Conservation (phyloP, 2,113 vertebrate species). For the Spea bombifrons region DNA sequence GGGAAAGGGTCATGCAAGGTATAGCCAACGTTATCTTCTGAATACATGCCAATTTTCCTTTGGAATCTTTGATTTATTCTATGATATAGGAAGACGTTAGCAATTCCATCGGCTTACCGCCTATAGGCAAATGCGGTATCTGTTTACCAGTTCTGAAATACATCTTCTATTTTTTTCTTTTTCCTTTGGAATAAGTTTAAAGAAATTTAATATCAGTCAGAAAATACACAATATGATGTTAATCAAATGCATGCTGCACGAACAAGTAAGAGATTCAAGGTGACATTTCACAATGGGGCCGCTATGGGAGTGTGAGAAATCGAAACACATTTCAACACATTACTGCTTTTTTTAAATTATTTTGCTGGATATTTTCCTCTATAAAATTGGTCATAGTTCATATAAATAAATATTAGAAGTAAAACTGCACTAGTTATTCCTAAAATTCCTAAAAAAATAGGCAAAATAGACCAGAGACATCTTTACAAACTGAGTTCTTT, state of each 20-base stretch:
- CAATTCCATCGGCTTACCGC: constrained; percentile 27
- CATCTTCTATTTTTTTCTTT: constrained; percentile 31
- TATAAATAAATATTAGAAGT: too few relatives aligned
- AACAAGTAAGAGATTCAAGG: constrained; percentile 29
- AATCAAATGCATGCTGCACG: constrained; percentile 22
- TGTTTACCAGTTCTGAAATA: constrained; percentile 24
- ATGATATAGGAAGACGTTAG: constrained; percentile 32
- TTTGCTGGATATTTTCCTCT: too few relatives aligned
- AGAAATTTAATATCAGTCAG: constrained; percentile 33
- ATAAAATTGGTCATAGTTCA: too few relatives aligned
- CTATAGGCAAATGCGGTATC: constrained; percentile 26
- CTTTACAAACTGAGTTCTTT: too few relatives aligned
- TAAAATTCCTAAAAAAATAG: too few relatives aligned
- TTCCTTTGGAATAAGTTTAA: constrained; percentile 37
- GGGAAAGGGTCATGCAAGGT: constrained; percentile 38
- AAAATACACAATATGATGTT: constrained; percentile 45
- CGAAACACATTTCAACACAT: constrained; percentile 29
- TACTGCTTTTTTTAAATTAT: background rate
- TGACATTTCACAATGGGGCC: constrained; percentile 34
- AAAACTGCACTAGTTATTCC: too few relatives aligned
- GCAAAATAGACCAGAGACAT: too few relatives aligned
- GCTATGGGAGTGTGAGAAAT: constrained; percentile 30
- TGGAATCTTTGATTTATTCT: constrained; percentile 31
- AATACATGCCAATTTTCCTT: constrained; percentile 19
- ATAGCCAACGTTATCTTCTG: constrained; percentile 37